Evolutionary conservation across 2,113 vertebrate species (phyloP).

Genomic region (Leptocoma aspasia): DNA sequence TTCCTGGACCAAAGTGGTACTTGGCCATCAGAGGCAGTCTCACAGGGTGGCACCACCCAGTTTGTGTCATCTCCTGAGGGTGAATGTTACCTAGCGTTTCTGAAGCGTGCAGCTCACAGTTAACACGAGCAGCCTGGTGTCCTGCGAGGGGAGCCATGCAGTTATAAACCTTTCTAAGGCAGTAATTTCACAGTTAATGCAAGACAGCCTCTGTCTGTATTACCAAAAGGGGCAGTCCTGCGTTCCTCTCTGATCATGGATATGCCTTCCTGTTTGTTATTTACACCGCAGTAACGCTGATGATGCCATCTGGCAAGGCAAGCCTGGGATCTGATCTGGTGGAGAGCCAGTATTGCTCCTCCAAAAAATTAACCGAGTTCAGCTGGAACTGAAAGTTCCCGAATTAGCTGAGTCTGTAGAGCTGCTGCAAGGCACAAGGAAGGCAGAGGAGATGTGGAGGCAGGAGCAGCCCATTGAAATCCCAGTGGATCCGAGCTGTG

Average conservation of each 20-base stretch:
- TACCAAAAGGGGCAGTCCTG: background rate
- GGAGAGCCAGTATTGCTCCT: background rate
- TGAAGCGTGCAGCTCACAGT: accelerated
- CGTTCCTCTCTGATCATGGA: background rate
- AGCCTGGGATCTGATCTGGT: background rate
- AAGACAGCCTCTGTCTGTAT: background rate
- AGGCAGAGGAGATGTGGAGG: background rate
- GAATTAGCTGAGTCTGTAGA: background rate
- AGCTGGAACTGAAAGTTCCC: background rate
- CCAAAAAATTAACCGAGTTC: background rate
- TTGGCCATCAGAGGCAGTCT: background rate
- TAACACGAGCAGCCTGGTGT: background rate
- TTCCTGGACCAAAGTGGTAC: background rate
- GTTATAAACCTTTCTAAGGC: background rate
- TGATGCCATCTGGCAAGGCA: slow-evolving; percentile 2
- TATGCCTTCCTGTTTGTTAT: background rate
- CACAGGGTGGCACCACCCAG: background rate
- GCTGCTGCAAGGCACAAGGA: background rate
- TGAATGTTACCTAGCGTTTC: background rate
- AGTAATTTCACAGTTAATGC: background rate
- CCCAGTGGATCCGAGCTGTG: accelerated
- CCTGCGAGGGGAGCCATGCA: background rate
- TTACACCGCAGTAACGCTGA: background rate
- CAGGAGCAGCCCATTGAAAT: background rate
- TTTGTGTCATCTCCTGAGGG: too few relatives aligned